Percentiles rank a stretch among this genome's conserved stretches.
Conservation (phyloP, 2,113 vertebrate species). For the Neotoma lepida region DNA sequence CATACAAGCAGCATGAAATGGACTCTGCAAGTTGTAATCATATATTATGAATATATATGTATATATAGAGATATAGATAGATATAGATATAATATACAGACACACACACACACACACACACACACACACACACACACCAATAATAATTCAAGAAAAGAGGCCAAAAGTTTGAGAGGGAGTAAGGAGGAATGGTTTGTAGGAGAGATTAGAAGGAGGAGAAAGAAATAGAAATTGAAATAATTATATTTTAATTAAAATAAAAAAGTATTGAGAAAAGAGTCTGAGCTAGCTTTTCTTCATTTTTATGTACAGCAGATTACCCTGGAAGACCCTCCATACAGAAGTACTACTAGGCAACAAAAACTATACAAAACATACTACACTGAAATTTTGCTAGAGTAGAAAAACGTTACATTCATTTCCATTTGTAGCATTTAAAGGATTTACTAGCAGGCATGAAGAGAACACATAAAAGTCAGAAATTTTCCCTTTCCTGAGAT, state of each 20-base stretch:
- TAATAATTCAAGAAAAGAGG: neutral
- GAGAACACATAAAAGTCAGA: neutral
- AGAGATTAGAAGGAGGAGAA: neutral
- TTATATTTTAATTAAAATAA: neutral
- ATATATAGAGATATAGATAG: neutral
- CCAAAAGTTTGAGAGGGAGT: neutral
- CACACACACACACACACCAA: neutral
- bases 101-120: neutral
- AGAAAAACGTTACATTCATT: neutral
- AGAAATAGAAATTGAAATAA: neutral
- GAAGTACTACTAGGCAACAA: neutral
- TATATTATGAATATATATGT: neutral
- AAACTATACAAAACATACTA: neutral
- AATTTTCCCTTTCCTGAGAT: neutral
- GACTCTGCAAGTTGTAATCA: neutral
- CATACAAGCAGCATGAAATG: neutral
- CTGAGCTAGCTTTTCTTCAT: neutral
- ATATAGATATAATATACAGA: neutral
- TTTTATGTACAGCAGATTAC: neutral
- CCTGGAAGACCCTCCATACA: neutral
- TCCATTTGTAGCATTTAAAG: neutral
- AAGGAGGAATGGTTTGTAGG: neutral
- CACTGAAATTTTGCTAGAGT: neutral
- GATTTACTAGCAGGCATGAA: neutral
- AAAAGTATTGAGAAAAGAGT: neutral